These are phyloP conservation scores for Lanistes nyassanus DNA, from an alignment of 1,140 invertebrate genomes.

Conservation along the genomic window DNA sequence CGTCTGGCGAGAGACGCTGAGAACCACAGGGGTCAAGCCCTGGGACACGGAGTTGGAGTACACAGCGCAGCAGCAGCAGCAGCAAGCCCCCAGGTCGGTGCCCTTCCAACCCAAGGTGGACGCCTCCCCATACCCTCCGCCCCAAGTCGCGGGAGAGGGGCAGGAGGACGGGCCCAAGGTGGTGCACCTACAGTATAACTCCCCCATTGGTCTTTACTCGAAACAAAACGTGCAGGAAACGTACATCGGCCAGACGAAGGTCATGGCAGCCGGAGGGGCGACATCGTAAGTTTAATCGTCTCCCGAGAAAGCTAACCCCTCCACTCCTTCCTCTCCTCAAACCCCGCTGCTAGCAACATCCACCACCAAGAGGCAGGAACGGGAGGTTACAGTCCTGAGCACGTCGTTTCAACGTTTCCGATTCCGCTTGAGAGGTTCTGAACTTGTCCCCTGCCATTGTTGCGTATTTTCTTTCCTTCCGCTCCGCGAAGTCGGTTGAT, in stretches of 20 bases:
- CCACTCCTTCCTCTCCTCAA: conserved; percentile 5
- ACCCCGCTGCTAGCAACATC: conserved; percentile 7
- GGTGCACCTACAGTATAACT: conserved; percentile 84
- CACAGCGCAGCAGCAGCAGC: conserved; percentile 26
- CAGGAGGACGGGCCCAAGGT: conserved; percentile 39
- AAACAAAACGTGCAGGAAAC: conserved; percentile 95
- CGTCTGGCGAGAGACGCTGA: conserved; percentile 43
- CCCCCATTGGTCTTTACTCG: conserved; percentile 93
- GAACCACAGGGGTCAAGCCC: conserved; percentile 44
- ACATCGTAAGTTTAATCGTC: conserved; percentile 24
- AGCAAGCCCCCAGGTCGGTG: conserved; percentile 45
- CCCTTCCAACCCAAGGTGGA: conserved; percentile 20
- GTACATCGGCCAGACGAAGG: conserved; percentile 79
- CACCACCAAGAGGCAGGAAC: background rate
- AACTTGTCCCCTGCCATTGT: background rate
- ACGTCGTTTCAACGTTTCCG: background rate
- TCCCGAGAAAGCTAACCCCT: background rate
- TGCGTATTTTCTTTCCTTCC: too few species aligned
- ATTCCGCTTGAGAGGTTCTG: background rate
- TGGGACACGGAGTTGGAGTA: conserved; percentile 51
- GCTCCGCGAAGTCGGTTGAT: too few species aligned
- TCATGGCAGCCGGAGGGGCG: conserved; percentile 26
- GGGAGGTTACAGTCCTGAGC: background rate
- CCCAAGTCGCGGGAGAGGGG: conserved; percentile 10
- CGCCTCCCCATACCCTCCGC: conserved; percentile 13